phyloP scores from a whole-genome alignment of 2,113 vertebrate species.

The Plectropomus leopardus region DNA sequence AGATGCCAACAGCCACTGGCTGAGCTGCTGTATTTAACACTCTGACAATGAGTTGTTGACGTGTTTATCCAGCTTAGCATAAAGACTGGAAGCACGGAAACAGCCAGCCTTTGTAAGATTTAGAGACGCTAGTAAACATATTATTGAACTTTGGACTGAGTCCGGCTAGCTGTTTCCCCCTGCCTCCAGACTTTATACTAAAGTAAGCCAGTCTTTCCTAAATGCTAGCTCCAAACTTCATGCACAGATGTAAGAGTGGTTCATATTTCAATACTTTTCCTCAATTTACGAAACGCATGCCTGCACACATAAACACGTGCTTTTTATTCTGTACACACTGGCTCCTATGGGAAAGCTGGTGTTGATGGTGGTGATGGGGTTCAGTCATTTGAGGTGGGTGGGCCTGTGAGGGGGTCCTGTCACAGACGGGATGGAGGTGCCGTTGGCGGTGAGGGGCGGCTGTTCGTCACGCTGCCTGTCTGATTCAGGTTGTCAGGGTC shows the following conservation, averaged over 20 bases:
- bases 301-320: not conserved
- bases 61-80: too few relatives aligned
- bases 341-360: not conserved
- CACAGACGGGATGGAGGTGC: conserved; percentile 4
- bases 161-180: not conserved
- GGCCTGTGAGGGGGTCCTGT: conserved; percentile 22
- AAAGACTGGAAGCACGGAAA: too few relatives aligned
- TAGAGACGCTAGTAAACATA: not conserved
- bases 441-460: not conserved
- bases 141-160: not conserved
- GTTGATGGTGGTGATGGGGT: not conserved
- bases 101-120: not conserved
- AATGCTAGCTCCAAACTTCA: too few relatives aligned
- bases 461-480: conserved; percentile 15
- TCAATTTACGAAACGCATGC: not conserved
- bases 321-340: not conserved
- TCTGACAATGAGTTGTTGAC: too few relatives aligned
- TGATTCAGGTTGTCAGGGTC: conserved; percentile 64
- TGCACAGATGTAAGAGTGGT: not conserved
- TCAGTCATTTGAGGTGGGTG: conserved; percentile 35
- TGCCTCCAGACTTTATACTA: not conserved
- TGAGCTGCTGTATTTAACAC: too few relatives aligned
- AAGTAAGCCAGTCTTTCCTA: not conserved
- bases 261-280: not conserved
- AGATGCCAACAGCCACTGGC: too few relatives aligned